These are phyloP conservation scores for Sphaerodactylus townsendi DNA, from an alignment of 2,113 vertebrate genomes.

Conservation along the genomic window DNA sequence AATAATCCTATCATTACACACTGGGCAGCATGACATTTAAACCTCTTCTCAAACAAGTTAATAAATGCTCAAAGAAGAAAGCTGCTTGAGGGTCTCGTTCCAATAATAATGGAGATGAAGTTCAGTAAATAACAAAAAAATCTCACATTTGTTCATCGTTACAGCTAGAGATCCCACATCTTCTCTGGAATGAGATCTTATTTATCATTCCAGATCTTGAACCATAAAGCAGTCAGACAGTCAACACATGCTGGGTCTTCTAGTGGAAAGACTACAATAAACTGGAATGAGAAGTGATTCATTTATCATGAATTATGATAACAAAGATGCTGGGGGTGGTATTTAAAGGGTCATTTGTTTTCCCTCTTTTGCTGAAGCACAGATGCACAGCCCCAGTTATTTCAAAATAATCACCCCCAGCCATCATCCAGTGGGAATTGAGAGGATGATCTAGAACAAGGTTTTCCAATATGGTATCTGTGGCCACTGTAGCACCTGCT, in stretches of 20 bases:
- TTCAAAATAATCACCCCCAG: no score
- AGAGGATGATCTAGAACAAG: no score
- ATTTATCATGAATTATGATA: neutral
- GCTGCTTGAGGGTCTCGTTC: constrained; percentile 57
- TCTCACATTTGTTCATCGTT: constrained; percentile 53
- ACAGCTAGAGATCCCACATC: constrained; percentile 51
- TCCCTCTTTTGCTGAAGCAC: neutral
- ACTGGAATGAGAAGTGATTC: neutral
- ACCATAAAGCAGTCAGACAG: constrained; percentile 38
- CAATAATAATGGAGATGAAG: constrained; percentile 46
- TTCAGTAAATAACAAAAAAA: constrained; percentile 56
- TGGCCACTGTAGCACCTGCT: no score
- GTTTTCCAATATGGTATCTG: no score
- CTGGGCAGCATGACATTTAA: constrained; percentile 42
- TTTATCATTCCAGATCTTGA: constrained; percentile 9
- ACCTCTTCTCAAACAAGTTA: constrained; percentile 29
- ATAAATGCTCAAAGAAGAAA: constrained; percentile 32
- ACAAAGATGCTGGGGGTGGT: neutral
- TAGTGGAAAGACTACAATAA: constrained; percentile 40
- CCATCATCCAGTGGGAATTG: neutral
- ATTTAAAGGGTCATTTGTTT: constrained; percentile 3
- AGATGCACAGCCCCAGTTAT: neutral
- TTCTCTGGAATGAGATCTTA: constrained; percentile 46
- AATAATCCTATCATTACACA: neutral
- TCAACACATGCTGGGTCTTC: neutral